These are phyloP conservation scores for Novumbra hubbsi DNA, from an alignment of 2,797 vertebrate species.

Conservation along the genomic window DNA sequence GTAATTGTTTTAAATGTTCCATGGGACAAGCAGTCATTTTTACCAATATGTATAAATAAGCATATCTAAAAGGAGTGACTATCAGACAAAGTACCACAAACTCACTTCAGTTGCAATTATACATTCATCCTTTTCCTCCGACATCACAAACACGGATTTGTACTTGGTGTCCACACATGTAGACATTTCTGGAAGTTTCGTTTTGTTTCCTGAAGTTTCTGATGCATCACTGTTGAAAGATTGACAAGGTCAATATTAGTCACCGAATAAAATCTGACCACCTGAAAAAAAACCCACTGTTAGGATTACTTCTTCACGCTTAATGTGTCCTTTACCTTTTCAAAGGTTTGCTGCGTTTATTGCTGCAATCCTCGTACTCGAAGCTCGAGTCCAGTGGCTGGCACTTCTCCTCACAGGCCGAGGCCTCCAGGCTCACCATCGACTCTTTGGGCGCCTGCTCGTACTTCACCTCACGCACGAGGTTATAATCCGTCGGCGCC, in stretches of 20 bases:
- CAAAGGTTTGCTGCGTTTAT: constrained; percentile 80
- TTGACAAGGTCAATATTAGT: constrained; percentile 33
- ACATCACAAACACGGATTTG: constrained; percentile 99
- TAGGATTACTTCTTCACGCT: not conserved
- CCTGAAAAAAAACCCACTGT: not conserved
- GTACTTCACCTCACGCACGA: constrained; percentile 87
- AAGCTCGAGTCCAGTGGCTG: constrained; percentile 73
- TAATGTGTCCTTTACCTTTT: constrained; percentile 78
- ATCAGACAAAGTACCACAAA: constrained; percentile 7
- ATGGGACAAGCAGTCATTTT: not conserved
- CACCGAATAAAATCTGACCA: not conserved
- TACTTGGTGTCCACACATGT: constrained; percentile 92
- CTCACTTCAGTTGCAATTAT: constrained; percentile 98
- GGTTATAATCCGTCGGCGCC: constrained; percentile 88
- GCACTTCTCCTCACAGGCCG: constrained; percentile 81
- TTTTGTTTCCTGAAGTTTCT: constrained; percentile 85
- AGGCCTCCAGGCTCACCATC: constrained; percentile 52
- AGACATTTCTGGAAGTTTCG: constrained; percentile 86
- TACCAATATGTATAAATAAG: no score
- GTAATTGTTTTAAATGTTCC: constrained; percentile 3
- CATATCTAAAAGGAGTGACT: no score
- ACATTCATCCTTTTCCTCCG: constrained; percentile 96
- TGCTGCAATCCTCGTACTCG: constrained; percentile 76
- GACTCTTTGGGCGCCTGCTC: constrained; percentile 74
- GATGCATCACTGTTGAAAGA: constrained; percentile 77